Base-by-base conservation (phyloP, 1,140 invertebrate genomes). In the Muscidifurax raptorellus region DNA sequence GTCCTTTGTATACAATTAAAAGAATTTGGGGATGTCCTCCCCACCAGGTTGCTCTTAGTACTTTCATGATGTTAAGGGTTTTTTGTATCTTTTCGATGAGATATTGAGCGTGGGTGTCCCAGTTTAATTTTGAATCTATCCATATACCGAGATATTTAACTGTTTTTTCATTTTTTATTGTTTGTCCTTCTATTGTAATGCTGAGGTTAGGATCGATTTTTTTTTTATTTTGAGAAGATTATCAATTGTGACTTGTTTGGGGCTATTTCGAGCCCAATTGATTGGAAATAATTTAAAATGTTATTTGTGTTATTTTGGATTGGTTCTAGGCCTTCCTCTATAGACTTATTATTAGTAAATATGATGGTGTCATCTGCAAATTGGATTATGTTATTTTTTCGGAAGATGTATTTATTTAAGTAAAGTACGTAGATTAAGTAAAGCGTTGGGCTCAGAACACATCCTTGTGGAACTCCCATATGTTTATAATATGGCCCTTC, bases 71-170 rank as follows among this genome's bases (percentile, higher is more conserved):
- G 25, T 79, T 76, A 1, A 87, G 27, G 0, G 71, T 18, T 80
- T 86, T 86, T 4, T 2, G 28, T 0, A 85, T 9, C 59, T 80
- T 84, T 30, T 83, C 7, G 22, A 52, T 77, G 9, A 84, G 67
- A 22, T 84, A 59, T 27, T 78, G 32, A 13, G 80, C 27, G n/a
- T 88, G 85, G 2, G 4, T 10, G 9, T 82, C 79, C 87, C 87
- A 87, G 0, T 40, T 25, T 27, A 87, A 44, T 44, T 87, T 86
- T 69, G 15, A 69, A 32, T 88, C 80, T 9, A 86, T 2, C 28
- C 30, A 27, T 1, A 86, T 44, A 2, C 87, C 87, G 15, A 87
- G 71, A 52, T 86, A 88, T n/a, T n/a, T n/a, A n/a, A n/a, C n/a
- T n/a, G n/a, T n/a, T 71, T 27, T 52, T 47, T 85, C 76, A 5